These are phyloP conservation scores for Lophius americanus DNA, from an alignment of 2,797 vertebrate genomes.

Conservation along the genomic window DNA sequence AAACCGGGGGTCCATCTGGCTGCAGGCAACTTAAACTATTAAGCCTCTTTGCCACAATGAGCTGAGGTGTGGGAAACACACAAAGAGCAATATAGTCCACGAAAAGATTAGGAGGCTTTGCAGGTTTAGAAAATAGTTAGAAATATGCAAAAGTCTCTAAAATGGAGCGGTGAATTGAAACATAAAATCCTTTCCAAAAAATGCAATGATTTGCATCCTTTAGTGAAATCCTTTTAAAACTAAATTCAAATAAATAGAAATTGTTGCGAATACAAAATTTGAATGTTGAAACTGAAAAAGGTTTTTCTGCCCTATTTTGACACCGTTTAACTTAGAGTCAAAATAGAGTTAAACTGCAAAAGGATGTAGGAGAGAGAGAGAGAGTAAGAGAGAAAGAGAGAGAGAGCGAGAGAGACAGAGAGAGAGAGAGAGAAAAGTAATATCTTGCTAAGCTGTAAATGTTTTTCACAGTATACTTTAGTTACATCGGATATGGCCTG, in stretches of 20 bases:
- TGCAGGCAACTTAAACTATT: slow-evolving; percentile 56
- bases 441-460: slow-evolving; percentile 18
- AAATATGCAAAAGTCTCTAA: slow-evolving; percentile 24
- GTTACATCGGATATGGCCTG: slow-evolving; percentile 30
- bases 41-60: slow-evolving; percentile 65
- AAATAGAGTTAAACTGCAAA: slow-evolving; percentile 2
- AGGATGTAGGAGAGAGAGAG: neutral
- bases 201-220: neutral
- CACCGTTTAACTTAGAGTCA: neutral
- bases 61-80: slow-evolving; percentile 60
- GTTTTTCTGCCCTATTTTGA: too few relatives aligned
- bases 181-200: slow-evolving; percentile 4
- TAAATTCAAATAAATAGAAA: too few relatives aligned
- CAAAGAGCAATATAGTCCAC: slow-evolving; percentile 59
- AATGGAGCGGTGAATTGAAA: slow-evolving; percentile 12
- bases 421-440: slow-evolving; percentile 2
- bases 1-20: slow-evolving; percentile 62
- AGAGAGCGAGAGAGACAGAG: neutral
- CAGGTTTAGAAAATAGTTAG: slow-evolving; percentile 34
- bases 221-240: too few relatives aligned
- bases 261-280: too few relatives aligned
- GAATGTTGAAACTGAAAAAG: too few relatives aligned
- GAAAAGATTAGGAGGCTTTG: slow-evolving; percentile 58
- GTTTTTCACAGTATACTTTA: slow-evolving; percentile 9
- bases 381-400: neutral